Evolutionary conservation across 2,888 invertebrate genomes (phyloP).

Genomic region (Therioaphis trifolii): DNA sequence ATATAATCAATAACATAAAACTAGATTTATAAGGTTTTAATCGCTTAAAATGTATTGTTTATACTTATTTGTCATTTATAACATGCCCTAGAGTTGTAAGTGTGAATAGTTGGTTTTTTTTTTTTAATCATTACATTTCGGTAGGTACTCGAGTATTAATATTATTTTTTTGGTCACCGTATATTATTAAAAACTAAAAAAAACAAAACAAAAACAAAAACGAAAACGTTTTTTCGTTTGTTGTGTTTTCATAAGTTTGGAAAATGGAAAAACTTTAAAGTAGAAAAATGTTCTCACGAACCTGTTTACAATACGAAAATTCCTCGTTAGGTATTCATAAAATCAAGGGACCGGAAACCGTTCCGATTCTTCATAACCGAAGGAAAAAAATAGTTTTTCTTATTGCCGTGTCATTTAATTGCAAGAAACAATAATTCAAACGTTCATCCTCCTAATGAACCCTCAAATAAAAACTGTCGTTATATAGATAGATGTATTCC

Average conservation of each 20-base stretch:
- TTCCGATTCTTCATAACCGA: constrained; percentile 46
- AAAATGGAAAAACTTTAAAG: constrained; percentile 47
- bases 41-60: no score
- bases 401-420: constrained; percentile 62
- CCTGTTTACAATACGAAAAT: constrained; percentile 51
- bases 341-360: constrained; percentile 58
- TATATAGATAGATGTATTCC: constrained; percentile 13
- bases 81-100: no score
- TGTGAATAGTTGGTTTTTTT: no score
- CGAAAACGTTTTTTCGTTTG: constrained; percentile 17
- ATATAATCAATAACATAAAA: no score
- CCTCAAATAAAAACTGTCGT: constrained; percentile 58
- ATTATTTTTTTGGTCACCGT: not conserved
- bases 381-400: constrained; percentile 45
- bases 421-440: constrained; percentile 62
- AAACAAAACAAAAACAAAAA: not conserved
- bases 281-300: constrained; percentile 11
- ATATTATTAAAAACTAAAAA: not conserved
- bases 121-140: no score
- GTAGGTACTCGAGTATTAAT: no score
- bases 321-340: constrained; percentile 61
- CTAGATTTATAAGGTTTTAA: no score
- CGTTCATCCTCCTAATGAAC: constrained; percentile 58
- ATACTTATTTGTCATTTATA: no score
- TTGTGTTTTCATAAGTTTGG: constrained; percentile 7